phyloP scores from a whole-genome alignment of 2,888 invertebrate genomes.

The Zhuqinia jingwanae region DNA sequence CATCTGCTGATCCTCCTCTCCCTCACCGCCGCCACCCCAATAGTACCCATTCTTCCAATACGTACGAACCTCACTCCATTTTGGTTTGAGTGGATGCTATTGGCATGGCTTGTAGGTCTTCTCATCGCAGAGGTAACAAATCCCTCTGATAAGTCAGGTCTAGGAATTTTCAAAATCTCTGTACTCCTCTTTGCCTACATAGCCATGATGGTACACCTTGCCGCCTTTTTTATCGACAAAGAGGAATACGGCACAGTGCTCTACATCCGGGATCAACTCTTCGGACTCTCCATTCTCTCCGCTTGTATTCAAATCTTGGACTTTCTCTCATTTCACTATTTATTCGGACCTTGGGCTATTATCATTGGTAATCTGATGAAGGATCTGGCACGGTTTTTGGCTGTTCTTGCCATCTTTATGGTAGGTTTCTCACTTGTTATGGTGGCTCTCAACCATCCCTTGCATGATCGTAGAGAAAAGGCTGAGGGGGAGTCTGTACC shows the following conservation, averaged over 20 bases:
- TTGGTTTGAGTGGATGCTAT: constrained; percentile 97
- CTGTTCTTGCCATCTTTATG: constrained; percentile 98
- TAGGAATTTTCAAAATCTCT: constrained; percentile 96
- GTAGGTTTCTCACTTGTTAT: constrained; percentile 99
- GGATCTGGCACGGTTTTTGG: constrained; percentile 96
- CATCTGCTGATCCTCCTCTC: constrained; percentile 97
- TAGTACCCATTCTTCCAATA: constrained; percentile 87
- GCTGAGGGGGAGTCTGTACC: constrained; percentile 61
- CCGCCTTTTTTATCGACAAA: constrained; percentile 85
- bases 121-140: constrained; percentile 92
- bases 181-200: constrained; percentile 93
- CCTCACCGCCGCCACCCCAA: constrained; percentile 93
- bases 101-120: constrained; percentile 97
- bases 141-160: constrained; percentile 97
- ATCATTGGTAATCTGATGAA: constrained; percentile 98
- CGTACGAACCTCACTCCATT: constrained; percentile 89
- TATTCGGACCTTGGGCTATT: constrained; percentile 99
- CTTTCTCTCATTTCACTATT: constrained; percentile 98
- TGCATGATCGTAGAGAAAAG: constrained; percentile 64
- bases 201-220: constrained; percentile 93
- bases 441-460: constrained; percentile 96
- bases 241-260: constrained; percentile 85
- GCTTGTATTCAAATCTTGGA: constrained; percentile 99
- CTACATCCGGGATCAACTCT: constrained; percentile 98
- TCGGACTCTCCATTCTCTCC: constrained; percentile 96